phyloP scores from a whole-genome alignment of 2,888 invertebrate species.

The Nemoura dubitans region DNA sequence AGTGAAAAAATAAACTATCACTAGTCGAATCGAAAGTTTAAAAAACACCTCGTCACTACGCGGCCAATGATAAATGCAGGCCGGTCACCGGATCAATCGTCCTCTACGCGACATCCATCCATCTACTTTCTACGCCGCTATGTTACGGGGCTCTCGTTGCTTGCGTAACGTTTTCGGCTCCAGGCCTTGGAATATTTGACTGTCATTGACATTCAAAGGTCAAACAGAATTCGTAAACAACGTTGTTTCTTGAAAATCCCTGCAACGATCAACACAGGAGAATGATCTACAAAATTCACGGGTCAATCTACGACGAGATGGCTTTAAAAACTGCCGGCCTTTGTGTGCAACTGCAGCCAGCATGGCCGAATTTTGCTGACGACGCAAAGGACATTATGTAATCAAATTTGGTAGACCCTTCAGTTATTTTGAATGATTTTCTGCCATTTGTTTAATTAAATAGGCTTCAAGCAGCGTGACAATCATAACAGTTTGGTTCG shows the following conservation, averaged over 20 bases:
- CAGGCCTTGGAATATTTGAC: neutral
- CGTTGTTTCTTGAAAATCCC: too few relatives aligned
- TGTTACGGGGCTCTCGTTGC: neutral
- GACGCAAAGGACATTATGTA: too few relatives aligned
- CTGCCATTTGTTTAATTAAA: too few relatives aligned
- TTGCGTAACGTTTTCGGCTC: neutral
- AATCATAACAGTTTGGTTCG: too few relatives aligned
- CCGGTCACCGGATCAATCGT: neutral
- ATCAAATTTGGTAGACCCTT: too few relatives aligned
- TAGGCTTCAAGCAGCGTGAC: too few relatives aligned
- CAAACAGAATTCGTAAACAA: neutral
- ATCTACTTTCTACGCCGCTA: neutral
- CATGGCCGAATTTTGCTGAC: too few relatives aligned
- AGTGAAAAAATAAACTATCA: neutral
- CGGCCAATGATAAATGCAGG: neutral
- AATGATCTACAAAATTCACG: too few relatives aligned
- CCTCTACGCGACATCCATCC: neutral
- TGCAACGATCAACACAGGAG: too few relatives aligned
- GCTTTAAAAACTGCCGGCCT: neutral
- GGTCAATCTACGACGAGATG: neutral
- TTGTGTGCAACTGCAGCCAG: neutral
- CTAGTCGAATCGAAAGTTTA: neutral
- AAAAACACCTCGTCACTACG: neutral
- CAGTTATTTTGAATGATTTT: too few relatives aligned
- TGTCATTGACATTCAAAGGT: neutral